phyloP scores from a whole-genome alignment of 2,797 vertebrate genomes.

The Triplophysa yarkandensis region DNA sequence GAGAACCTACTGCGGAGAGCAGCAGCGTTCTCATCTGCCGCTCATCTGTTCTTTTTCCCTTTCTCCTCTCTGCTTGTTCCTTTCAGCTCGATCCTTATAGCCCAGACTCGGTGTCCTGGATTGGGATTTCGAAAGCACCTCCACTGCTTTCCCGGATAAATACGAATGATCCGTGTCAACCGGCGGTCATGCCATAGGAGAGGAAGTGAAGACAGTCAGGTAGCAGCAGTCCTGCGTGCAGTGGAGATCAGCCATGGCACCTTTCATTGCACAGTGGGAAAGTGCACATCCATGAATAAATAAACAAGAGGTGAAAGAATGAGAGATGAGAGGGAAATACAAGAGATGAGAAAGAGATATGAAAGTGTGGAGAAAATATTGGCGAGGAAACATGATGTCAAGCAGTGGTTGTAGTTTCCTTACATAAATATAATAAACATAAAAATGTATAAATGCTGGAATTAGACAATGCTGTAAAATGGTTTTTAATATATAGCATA shows the following conservation, averaged over 20 bases:
- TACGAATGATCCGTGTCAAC: not conserved
- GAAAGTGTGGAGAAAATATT: not conserved
- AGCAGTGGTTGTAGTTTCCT: too few relatives aligned
- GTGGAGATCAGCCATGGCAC: not conserved
- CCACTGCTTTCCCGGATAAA: not conserved
- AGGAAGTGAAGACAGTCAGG: slow-evolving; percentile 1
- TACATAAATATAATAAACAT: too few relatives aligned
- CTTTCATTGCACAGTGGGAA: not conserved
- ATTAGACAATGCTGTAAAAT: not conserved
- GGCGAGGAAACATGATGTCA: not conserved
- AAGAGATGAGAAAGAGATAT: not conserved
- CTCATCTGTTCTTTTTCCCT: slow-evolving; percentile 30
- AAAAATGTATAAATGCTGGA: not conserved
- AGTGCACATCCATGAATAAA: slow-evolving; percentile 1
- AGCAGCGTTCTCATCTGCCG: slow-evolving; percentile 42
- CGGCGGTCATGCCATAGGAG: not conserved
- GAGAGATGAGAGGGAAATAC: not conserved
- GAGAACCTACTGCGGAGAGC: slow-evolving; percentile 36
- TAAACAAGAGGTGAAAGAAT: slow-evolving; percentile 14
- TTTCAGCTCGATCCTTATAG: not conserved
- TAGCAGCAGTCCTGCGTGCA: not conserved
- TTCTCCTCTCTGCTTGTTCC: slow-evolving; percentile 21
- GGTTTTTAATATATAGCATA: too few relatives aligned
- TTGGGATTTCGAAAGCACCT: not conserved
- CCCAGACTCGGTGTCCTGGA: not conserved